These are phyloP conservation scores for Andricus quercusramuli DNA, from an alignment of 2,888 invertebrate species.

Conservation along the genomic window DNA sequence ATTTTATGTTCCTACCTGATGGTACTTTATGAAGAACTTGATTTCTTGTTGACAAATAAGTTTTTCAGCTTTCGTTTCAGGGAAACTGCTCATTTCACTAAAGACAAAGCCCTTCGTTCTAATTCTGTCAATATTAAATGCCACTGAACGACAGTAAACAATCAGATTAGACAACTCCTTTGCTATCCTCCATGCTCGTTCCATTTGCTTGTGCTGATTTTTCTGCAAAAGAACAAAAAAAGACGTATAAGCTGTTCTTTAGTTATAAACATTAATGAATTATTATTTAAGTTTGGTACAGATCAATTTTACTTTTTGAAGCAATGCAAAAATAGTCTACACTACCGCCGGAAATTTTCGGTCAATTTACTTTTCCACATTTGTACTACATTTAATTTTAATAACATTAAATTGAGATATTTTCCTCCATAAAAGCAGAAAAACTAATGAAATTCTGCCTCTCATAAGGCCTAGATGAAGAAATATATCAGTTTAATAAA, in stretches of 20 bases:
- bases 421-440: too few relatives aligned
- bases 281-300: too few relatives aligned
- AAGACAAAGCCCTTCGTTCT: conserved; percentile 87
- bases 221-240: conserved; percentile 79
- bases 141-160: conserved; percentile 95
- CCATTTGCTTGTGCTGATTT: conserved; percentile 90
- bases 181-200: conserved; percentile 93
- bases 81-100: conserved; percentile 98
- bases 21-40: conserved; percentile 88
- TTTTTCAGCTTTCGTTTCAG: conserved; percentile 97
- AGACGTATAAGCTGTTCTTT: not conserved
- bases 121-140: conserved; percentile 88
- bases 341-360: too few relatives aligned
- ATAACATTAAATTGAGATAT: too few relatives aligned
- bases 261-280: too few relatives aligned
- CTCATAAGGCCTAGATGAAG: too few relatives aligned
- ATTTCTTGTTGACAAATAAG: conserved; percentile 90
- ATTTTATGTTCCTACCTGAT: conserved; percentile 79
- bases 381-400: too few relatives aligned
- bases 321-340: too few relatives aligned
- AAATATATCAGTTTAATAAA: too few relatives aligned
- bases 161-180: conserved; percentile 98
- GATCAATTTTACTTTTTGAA: too few relatives aligned
- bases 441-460: too few relatives aligned
- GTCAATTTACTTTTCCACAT: too few relatives aligned